Evolutionary conservation across 2,888 invertebrate genomes (phyloP).

Genomic region (Aethes cnicana): DNA sequence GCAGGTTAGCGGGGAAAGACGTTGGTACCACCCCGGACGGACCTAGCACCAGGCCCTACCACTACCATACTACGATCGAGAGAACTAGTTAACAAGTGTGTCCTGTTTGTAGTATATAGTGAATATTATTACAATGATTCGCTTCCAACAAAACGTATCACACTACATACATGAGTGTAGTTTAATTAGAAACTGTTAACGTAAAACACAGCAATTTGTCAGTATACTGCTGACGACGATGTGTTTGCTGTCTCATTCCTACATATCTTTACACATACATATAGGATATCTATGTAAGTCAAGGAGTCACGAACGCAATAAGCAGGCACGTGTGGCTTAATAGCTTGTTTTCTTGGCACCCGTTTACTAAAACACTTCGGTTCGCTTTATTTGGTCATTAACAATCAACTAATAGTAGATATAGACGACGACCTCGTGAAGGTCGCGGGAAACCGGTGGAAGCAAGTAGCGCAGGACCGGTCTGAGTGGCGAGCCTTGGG

Average conservation of each 20-base stretch:
- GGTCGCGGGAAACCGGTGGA: too few species aligned
- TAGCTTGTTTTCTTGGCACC: conserved; percentile 7
- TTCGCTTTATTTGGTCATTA: conserved; percentile 8
- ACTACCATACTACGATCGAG: background rate
- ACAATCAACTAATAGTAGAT: conserved; percentile 7
- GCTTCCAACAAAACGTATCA: conserved; percentile 3
- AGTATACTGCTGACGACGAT: conserved; percentile 29
- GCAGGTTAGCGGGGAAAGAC: too few species aligned
- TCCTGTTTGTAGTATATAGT: background rate
- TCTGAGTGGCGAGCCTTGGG: too few species aligned
- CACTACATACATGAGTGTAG: conserved; percentile 31
- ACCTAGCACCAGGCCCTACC: too few species aligned
- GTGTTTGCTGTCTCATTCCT: conserved; percentile 18
- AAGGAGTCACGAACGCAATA: background rate
- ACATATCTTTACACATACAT: background rate
- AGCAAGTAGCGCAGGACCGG: too few species aligned
- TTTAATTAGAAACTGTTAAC: conserved; percentile 38
- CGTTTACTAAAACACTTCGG: conserved; percentile 5
- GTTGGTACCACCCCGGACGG: too few species aligned
- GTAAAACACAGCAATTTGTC: conserved; percentile 35
- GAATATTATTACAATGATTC: conserved; percentile 2
- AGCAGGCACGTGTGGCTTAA: conserved; percentile 1
- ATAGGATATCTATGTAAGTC: background rate
- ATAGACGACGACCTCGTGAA: too few species aligned
- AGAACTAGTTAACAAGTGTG: background rate